A percentile compares a stretch with the other conserved stretches of the same genome.
phyloP scores from a whole-genome alignment of 2,113 vertebrate genomes.

The Ramphastos sulfuratus region DNA sequence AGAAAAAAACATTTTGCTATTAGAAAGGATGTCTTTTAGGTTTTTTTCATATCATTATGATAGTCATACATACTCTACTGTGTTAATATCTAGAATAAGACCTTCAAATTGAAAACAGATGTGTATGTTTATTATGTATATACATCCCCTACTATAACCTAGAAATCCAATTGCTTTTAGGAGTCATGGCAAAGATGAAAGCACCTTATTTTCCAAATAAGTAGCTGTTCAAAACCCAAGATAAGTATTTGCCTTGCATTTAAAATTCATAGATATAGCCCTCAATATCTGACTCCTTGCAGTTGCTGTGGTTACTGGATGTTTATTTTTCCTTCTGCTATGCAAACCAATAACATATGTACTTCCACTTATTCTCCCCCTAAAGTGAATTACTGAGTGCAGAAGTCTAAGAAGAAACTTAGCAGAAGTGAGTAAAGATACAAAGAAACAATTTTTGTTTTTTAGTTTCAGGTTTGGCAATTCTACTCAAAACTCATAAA shows the following conservation, averaged over 20 bases:
- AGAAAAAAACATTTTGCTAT: neutral
- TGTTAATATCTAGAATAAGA: neutral
- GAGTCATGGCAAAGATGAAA: neutral
- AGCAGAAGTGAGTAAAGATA: neutral
- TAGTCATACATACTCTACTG: neutral
- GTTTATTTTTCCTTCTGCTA: too few relatives aligned
- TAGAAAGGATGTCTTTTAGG: accelerated
- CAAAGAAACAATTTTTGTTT: neutral
- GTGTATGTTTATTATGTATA: neutral
- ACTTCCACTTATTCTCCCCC: neutral
- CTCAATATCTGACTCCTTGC: neutral
- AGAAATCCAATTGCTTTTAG: neutral
- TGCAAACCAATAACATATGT: neutral
- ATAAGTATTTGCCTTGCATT: neutral
- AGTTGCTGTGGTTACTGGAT: neutral
- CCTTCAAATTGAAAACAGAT: neutral
- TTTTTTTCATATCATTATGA: neutral
- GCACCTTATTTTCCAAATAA: neutral
- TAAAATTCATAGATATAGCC: neutral
- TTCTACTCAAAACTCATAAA: neutral
- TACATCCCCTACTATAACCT: neutral
- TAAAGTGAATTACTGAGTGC: neutral
- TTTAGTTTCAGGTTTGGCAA: neutral
- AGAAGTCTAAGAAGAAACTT: neutral
- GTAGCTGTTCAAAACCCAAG: neutral